phyloP scores from a whole-genome alignment of 1,140 invertebrate genomes.

The Berghia stephanieae region DNA sequence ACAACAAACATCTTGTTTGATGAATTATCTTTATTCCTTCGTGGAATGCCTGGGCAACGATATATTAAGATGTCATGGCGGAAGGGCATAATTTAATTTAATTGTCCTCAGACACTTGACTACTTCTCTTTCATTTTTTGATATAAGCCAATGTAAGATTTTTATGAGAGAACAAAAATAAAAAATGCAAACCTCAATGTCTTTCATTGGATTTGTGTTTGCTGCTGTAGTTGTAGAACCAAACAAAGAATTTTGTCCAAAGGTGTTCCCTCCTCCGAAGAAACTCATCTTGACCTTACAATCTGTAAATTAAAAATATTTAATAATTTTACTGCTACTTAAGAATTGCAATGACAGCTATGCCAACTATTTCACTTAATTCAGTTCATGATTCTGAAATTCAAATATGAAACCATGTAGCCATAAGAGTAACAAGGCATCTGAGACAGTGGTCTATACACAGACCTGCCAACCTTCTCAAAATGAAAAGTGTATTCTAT shows the following conservation, averaged over 20 bases:
- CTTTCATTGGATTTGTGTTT: conserved; percentile 84
- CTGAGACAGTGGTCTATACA: too few relatives aligned
- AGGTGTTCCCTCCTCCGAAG: conserved; percentile 46
- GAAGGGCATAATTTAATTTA: not conserved
- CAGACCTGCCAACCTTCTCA: too few relatives aligned
- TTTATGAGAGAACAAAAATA: not conserved
- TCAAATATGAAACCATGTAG: too few relatives aligned
- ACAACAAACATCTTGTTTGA: too few relatives aligned
- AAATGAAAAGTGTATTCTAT: too few relatives aligned
- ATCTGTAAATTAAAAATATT: too few relatives aligned
- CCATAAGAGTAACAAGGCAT: too few relatives aligned
- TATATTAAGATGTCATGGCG: not conserved
- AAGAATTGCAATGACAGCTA: not conserved
- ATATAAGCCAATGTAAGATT: not conserved
- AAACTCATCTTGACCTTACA: conserved; percentile 47
- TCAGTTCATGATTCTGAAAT: not conserved
- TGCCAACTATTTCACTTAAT: not conserved
- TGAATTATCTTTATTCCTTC: not conserved
- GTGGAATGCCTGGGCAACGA: not conserved
- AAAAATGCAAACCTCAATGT: conserved; percentile 69
- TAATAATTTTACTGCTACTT: not conserved
- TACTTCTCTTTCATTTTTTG: not conserved
- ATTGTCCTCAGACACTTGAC: not conserved
- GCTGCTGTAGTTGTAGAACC: conserved; percentile 39
- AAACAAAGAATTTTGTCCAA: conserved; percentile 47